Evolutionary conservation across 2,888 invertebrate species (phyloP).

Genomic region (Andrena praecox): DNA sequence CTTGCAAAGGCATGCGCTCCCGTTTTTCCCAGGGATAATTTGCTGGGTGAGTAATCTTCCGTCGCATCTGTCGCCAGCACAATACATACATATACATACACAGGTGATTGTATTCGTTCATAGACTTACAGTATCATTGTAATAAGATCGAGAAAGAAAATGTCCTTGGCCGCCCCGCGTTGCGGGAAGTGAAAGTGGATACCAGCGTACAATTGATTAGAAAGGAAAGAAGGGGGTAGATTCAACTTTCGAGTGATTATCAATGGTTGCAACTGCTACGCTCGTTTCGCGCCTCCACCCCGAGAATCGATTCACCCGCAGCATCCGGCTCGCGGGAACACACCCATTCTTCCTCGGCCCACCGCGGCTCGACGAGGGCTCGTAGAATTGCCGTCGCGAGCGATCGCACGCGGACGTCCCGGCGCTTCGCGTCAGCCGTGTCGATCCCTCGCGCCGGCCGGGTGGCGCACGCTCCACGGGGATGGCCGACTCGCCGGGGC

Average conservation of each 20-base stretch:
- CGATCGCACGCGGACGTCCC: conserved; percentile 12
- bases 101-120: conserved; percentile 4
- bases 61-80: conserved; percentile 20
- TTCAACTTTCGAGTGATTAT: conserved; percentile 76
- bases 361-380: neutral
- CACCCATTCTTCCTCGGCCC: neutral
- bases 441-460: neutral
- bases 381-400: conserved; percentile 6
- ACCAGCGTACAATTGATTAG: neutral
- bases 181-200: neutral
- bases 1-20: neutral
- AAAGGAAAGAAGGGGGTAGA: conserved; percentile 10
- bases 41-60: conserved; percentile 10
- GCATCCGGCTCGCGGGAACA: neutral
- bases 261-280: conserved; percentile 63
- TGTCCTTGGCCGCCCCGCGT: neutral
- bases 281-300: conserved; percentile 18
- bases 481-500: conserved; percentile 20
- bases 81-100: conserved; percentile 8
- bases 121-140: conserved; percentile 11
- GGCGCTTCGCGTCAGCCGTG: conserved; percentile 1
- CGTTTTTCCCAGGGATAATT: neutral
- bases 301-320: conserved; percentile 22
- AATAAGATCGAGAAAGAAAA: conserved; percentile 20
- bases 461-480: conserved; percentile 5